Conservation (phyloP, 1,140 invertebrate genomes). For the Ephestia elutella region DNA sequence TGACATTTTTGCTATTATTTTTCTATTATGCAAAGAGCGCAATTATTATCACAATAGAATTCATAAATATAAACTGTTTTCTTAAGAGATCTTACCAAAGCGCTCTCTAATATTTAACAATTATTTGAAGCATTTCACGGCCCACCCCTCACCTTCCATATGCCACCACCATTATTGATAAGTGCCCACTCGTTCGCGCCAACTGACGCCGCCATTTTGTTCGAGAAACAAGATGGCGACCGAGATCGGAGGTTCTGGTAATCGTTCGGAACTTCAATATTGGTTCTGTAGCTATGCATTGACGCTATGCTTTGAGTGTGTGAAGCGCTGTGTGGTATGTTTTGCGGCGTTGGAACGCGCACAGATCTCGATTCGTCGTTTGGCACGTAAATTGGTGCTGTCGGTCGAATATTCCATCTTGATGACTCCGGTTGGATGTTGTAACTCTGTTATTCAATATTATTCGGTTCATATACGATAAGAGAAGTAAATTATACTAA, state of each 20-base stretch:
- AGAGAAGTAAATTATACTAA: neutral
- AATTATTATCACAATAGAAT: no score
- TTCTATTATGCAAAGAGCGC: no score
- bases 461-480: neutral
- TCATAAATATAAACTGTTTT: neutral
- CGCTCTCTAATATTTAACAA: slow-evolving; percentile 28
- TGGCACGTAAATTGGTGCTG: slow-evolving; percentile 66
- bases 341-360: slow-evolving; percentile 48
- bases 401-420: slow-evolving; percentile 58
- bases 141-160: slow-evolving; percentile 74
- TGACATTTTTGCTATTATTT: no score
- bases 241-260: slow-evolving; percentile 68
- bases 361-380: slow-evolving; percentile 50
- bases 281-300: slow-evolving; percentile 71
- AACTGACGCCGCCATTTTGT: slow-evolving; percentile 68
- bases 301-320: slow-evolving; percentile 67
- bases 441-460: slow-evolving; percentile 56
- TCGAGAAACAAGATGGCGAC: slow-evolving; percentile 72
- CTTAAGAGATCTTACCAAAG: slow-evolving; percentile 58
- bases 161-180: slow-evolving; percentile 55
- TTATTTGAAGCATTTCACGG: slow-evolving; percentile 31
- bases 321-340: slow-evolving; percentile 62
- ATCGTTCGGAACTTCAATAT: slow-evolving; percentile 66
- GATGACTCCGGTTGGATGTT: slow-evolving; percentile 61
- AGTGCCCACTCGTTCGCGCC: slow-evolving; percentile 69